phyloP scores from a whole-genome alignment of 1,140 invertebrate genomes.

The Teleopsis dalmanni region DNA sequence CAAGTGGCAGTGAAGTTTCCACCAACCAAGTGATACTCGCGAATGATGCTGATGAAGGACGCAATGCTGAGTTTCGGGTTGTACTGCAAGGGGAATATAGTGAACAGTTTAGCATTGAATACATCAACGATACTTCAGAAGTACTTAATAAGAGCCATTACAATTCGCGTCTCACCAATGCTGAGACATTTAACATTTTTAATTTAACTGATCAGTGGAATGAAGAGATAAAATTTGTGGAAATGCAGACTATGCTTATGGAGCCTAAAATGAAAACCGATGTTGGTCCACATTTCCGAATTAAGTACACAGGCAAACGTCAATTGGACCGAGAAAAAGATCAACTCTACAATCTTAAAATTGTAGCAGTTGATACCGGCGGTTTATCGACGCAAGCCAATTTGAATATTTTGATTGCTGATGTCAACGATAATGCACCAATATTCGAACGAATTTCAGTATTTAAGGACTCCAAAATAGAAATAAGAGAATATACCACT shows the following conservation, averaged over 20 bases:
- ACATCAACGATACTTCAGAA: conserved; percentile 18
- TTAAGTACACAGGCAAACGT: conserved; percentile 45
- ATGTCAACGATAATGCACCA: conserved; percentile 80
- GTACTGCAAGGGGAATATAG: conserved; percentile 65
- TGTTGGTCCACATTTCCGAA: conserved; percentile 29
- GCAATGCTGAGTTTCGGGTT: conserved; percentile 68
- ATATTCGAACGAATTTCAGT: conserved; percentile 59
- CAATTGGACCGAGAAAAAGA: conserved; percentile 69
- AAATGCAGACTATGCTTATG: conserved; percentile 36
- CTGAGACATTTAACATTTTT: conserved; percentile 31
- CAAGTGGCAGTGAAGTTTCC: conserved; percentile 61
- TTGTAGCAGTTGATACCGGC: conserved; percentile 68
- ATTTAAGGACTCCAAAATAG: conserved; percentile 56
- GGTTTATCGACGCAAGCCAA: conserved; percentile 64
- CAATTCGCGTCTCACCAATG: conserved; percentile 11
- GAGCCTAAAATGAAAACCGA: conserved; percentile 30
- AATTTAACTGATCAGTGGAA: conserved; percentile 41
- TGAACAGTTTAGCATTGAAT: conserved; percentile 67
- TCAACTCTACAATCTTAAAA: conserved; percentile 57
- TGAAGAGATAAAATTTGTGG: conserved; percentile 39
- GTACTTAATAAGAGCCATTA: conserved; percentile 16
- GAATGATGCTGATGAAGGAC: conserved; percentile 69
- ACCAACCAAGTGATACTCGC: conserved; percentile 60
- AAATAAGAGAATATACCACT: conserved; percentile 53
- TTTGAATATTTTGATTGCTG: conserved; percentile 62